These are phyloP conservation scores for Acanthisitta chloris DNA, from an alignment of 2,113 vertebrate species.

Conservation along the genomic window DNA sequence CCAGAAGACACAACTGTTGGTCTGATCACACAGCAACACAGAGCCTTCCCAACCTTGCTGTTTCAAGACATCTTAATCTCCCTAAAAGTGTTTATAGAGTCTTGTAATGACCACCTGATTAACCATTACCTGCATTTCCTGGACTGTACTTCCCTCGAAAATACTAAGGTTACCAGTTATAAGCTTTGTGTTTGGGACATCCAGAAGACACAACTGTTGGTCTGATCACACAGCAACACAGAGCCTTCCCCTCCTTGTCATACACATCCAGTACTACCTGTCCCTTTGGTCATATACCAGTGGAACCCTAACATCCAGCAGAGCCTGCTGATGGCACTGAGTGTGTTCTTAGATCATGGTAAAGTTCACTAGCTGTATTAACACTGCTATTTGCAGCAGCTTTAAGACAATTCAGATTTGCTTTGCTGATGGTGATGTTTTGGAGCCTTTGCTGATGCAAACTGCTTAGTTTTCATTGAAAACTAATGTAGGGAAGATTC, in stretches of 20 bases:
- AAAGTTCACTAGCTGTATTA: neutral
- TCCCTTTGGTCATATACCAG: neutral
- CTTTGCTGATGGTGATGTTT: too few species aligned
- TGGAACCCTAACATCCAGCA: neutral
- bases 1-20: neutral
- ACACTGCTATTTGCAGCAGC: neutral
- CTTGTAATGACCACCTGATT: neutral
- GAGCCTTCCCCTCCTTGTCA: neutral
- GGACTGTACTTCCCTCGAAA: neutral
- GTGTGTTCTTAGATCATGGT: neutral
- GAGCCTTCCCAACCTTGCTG: neutral
- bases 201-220: neutral
- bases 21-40: neutral
- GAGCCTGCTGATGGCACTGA: neutral
- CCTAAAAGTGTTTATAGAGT: neutral
- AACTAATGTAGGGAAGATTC: neutral
- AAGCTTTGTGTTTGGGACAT: neutral
- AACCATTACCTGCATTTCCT: rapidly evolving
- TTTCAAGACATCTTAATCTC: neutral
- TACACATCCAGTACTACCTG: neutral
- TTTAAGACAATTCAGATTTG: neutral
- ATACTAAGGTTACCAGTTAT: neutral
- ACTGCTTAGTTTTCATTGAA: neutral
- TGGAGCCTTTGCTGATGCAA: too few species aligned
- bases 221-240: neutral